phyloP scores from a whole-genome alignment of 1,140 invertebrate genomes.

The Aphelinus certus region DNA sequence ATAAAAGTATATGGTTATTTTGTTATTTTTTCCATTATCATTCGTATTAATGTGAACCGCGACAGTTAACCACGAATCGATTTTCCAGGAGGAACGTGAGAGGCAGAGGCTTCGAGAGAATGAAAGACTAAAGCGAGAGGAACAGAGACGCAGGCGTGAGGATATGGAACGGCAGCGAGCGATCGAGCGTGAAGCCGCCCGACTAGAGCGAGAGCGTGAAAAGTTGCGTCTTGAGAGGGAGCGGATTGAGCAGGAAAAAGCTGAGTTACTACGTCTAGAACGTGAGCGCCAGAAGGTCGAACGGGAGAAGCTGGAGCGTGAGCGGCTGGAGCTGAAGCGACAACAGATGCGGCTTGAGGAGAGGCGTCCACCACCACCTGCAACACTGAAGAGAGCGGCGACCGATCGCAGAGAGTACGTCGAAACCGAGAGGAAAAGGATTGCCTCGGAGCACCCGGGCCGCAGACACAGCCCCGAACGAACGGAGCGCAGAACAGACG shows the following conservation, averaged over 20 bases:
- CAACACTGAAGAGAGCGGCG: slow-evolving; percentile 58
- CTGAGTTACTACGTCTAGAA: slow-evolving; percentile 82
- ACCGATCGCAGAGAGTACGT: slow-evolving; percentile 59
- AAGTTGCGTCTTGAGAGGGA: slow-evolving; percentile 81
- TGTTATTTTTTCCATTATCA: slow-evolving; percentile 1
- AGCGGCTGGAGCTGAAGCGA: slow-evolving; percentile 82
- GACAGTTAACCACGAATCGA: not conserved
- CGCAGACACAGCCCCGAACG: slow-evolving; percentile 43
- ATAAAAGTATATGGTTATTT: slow-evolving; percentile 67
- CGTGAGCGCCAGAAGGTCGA: slow-evolving; percentile 83
- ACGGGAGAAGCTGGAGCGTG: slow-evolving; percentile 83
- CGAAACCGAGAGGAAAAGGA: slow-evolving; percentile 59
- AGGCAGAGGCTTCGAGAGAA: slow-evolving; percentile 79
- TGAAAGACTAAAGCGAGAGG: slow-evolving; percentile 80
- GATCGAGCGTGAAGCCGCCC: slow-evolving; percentile 82
- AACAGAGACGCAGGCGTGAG: slow-evolving; percentile 77
- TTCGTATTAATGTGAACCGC: not conserved
- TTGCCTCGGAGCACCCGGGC: slow-evolving; percentile 42
- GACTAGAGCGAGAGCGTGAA: slow-evolving; percentile 81
- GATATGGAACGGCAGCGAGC: slow-evolving; percentile 77
- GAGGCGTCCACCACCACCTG: slow-evolving; percentile 59
- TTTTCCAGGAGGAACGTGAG: slow-evolving; percentile 76
- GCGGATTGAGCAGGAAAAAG: slow-evolving; percentile 80
- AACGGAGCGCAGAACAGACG: slow-evolving; percentile 56
- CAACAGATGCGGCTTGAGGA: slow-evolving; percentile 71